Percentiles rank a stretch among this genome's conserved stretches.
These are phyloP conservation scores for Pseudorectes ferrugineus DNA, from an alignment of 2,113 vertebrate species.

Conservation along the genomic window DNA sequence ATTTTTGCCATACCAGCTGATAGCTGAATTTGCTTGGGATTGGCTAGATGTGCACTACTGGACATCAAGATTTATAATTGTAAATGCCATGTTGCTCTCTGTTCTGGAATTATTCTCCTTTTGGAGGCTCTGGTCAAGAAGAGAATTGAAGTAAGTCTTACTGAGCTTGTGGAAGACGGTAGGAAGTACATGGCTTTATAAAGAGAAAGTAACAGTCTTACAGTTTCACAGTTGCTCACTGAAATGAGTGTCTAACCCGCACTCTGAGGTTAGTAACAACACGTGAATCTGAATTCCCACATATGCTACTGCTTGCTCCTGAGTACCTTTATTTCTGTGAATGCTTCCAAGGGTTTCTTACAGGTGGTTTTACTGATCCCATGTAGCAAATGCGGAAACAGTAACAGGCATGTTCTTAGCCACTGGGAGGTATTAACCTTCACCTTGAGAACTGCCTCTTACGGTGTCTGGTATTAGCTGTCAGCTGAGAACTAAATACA, in stretches of 20 bases:
- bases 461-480: neutral
- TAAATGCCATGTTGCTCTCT: slow-evolving; percentile 88
- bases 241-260: neutral
- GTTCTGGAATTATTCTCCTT: slow-evolving; percentile 83
- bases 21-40: slow-evolving; percentile 94
- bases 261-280: neutral
- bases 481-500: neutral
- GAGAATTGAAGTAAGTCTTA: slow-evolving; percentile 80
- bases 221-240: neutral
- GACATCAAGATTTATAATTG: slow-evolving; percentile 91
- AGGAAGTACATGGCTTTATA: neutral
- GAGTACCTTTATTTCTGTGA: neutral
- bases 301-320: neutral
- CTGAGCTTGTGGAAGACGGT: neutral
- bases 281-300: neutral
- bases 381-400: neutral
- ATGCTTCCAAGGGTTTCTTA: neutral
- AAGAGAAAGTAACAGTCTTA: neutral
- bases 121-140: slow-evolving; percentile 85
- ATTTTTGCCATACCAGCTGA: slow-evolving; percentile 89
- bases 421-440: neutral
- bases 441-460: neutral
- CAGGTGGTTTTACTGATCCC: neutral
- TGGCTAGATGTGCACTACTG: slow-evolving; percentile 93
- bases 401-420: neutral